Evolutionary conservation across 2,113 vertebrate species (phyloP), one percentile per base, ranked within the genome.

Genomic region (Micromys minutus): DNA sequence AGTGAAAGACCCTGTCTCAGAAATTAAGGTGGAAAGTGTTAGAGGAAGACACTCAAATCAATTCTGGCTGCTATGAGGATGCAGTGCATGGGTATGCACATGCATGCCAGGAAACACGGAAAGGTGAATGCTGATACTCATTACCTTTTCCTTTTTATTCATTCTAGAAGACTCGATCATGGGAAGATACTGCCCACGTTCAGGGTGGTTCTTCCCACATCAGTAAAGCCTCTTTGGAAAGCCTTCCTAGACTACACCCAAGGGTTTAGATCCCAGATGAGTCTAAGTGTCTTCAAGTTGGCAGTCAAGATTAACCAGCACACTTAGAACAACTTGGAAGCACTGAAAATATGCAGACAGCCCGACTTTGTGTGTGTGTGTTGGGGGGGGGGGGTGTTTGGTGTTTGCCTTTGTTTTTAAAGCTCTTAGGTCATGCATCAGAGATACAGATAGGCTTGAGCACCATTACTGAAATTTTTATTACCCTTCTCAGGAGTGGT

Each of bases 281-380:
- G 22, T 42, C n/a, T 39, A 59, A 57, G 79, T 57, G n/a, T 81
- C 22, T 6, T 29, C 24, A 59, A 81, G 79, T 81, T 81, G 55
- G 45, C 57, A 63, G 10, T 84, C n/a, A 84, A 42, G 57, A 84
- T 63, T 61, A 84, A 83, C 57, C 26, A 83, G 13, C 13, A 83
- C 15, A 19, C 57, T 63, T 36, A 83, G 47, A 87, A 87, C 71
- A 96, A 50, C 8, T 81, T 92, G 39, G 50, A 92, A 95, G 31
- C 42, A 57, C 67, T 92, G 80, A 87, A 55, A 55, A 90, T 71
- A 90, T 84, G 65, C 29, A 76, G 75, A 87, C 67, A 45, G 7
- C 39, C 85, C 75, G 36, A 50, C 71, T n/a, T n/a, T n/a, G n/a
- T n/a, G n/a, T n/a, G n/a, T n/a, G n/a, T n/a, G n/a, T n/a, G n/a